Percentiles rank a stretch among this genome's conserved stretches.
phyloP scores from a whole-genome alignment of 2,888 invertebrate species.

The Drosophila antonietae region DNA sequence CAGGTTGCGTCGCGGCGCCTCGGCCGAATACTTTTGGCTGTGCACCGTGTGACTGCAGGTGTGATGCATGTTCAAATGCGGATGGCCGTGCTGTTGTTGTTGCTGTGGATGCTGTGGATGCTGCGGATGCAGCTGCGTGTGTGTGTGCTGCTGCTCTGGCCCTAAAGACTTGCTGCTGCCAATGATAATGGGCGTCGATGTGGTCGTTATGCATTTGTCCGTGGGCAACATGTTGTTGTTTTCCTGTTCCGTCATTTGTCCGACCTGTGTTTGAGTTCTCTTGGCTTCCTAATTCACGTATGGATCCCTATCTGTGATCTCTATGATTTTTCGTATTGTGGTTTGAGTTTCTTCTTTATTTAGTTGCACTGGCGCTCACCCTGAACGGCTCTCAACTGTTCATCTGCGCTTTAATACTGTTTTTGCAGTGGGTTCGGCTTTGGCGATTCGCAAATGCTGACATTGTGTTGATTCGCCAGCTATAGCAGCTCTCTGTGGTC shows the following conservation, averaged over 20 bases:
- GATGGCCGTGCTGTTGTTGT: slow-evolving; percentile 19
- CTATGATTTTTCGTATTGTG: slow-evolving; percentile 7
- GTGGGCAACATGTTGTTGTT: slow-evolving; percentile 52
- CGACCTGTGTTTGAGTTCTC: background rate
- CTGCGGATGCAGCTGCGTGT: slow-evolving; percentile 12
- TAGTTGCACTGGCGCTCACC: slow-evolving; percentile 17
- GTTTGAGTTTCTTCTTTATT: slow-evolving; percentile 20
- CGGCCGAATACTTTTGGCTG: slow-evolving; percentile 51
- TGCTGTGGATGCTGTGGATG: slow-evolving; percentile 13
- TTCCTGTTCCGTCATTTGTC: slow-evolving; percentile 11
- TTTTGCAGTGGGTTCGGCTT: slow-evolving; percentile 51
- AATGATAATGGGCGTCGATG: slow-evolving; percentile 58
- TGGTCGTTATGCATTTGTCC: slow-evolving; percentile 56
- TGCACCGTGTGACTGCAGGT: slow-evolving; percentile 36
- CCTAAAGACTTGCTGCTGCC: slow-evolving; percentile 55
- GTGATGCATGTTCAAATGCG: slow-evolving; percentile 37
- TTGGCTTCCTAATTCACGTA: slow-evolving; percentile 28
- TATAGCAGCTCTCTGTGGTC: slow-evolving; percentile 14
- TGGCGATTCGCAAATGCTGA: slow-evolving; percentile 52
- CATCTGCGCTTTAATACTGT: slow-evolving; percentile 58
- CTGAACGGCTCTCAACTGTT: slow-evolving; percentile 51
- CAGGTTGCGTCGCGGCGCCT: slow-evolving; percentile 63
- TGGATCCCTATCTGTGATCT: background rate
- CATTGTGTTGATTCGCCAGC: slow-evolving; percentile 56
- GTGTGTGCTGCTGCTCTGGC: slow-evolving; percentile 35